These are phyloP conservation scores for Lytechinus pictus DNA, from an alignment of 35 echinoderm and acorn worm genomes.

Conservation along the genomic window DNA sequence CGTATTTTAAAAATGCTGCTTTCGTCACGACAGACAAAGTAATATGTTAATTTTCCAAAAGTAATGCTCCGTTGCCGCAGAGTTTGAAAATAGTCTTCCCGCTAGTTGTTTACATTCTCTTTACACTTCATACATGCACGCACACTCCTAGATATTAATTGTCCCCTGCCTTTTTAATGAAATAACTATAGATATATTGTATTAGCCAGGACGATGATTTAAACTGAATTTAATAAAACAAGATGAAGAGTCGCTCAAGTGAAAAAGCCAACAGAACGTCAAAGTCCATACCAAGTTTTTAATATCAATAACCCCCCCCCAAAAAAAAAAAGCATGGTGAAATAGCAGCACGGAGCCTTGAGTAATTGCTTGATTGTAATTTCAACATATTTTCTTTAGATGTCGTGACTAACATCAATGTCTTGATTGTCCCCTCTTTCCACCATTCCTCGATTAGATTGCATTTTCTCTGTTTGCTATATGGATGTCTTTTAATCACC, in stretches of 20 bases:
- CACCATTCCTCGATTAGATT: no score
- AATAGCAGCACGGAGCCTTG: not conserved
- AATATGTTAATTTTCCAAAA: no score
- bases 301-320: not conserved
- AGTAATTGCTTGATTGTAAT: not conserved
- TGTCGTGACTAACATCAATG: not conserved
- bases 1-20: no score
- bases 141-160: not conserved
- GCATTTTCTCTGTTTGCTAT: not conserved
- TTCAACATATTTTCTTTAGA: not conserved
- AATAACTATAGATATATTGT: not conserved
- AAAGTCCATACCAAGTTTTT: not conserved
- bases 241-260: not conserved
- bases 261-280: not conserved
- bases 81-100: no score
- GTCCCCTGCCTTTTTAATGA: not conserved
- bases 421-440: no score
- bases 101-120: not conserved
- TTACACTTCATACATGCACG: not conserved
- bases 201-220: not conserved
- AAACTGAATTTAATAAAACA: not conserved
- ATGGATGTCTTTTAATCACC: not conserved
- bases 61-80: no score
- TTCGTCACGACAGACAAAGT: no score
- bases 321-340: not conserved